Conservation (phyloP, 1,140 invertebrate genomes). For the Lordiphosa collinella region DNA sequence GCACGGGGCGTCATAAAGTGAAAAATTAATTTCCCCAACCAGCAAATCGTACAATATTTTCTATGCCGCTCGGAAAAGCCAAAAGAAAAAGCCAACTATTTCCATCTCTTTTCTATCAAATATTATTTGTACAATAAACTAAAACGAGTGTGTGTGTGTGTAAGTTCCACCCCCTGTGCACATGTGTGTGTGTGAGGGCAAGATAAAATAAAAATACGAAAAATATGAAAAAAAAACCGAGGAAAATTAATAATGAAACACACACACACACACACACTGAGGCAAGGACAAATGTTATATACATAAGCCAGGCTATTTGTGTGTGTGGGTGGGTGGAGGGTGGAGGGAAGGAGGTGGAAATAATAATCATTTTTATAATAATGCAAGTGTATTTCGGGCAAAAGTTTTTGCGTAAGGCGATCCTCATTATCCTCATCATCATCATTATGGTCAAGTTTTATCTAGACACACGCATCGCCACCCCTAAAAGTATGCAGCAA, state of each 20-base stretch:
- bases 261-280: constrained; percentile 49
- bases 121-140: constrained; percentile 76
- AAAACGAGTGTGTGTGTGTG: constrained; percentile 40
- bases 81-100: constrained; percentile 48
- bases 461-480: constrained; percentile 22
- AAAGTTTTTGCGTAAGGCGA: constrained; percentile 38
- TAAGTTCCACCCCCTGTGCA: constrained; percentile 54
- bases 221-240: constrained; percentile 62
- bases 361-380: constrained; percentile 78
- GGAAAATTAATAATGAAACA: constrained; percentile 76
- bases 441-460: constrained; percentile 42
- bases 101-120: constrained; percentile 70
- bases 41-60: constrained; percentile 14
- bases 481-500: constrained; percentile 53
- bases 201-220: constrained; percentile 77
- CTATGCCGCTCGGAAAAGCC: constrained; percentile 5
- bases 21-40: constrained; percentile 61
- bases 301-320: constrained; percentile 43
- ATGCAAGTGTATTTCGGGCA: constrained; percentile 63
- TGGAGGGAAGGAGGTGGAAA: constrained; percentile 31
- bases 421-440: constrained; percentile 37
- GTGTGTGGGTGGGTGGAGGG: constrained; percentile 6
- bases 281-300: constrained; percentile 57
- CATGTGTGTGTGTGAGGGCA: constrained; percentile 24
- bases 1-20: constrained; percentile 41